These are phyloP conservation scores for Reticulitermes lucifugus DNA, from an alignment of 2,888 invertebrate genomes.

Conservation along the genomic window DNA sequence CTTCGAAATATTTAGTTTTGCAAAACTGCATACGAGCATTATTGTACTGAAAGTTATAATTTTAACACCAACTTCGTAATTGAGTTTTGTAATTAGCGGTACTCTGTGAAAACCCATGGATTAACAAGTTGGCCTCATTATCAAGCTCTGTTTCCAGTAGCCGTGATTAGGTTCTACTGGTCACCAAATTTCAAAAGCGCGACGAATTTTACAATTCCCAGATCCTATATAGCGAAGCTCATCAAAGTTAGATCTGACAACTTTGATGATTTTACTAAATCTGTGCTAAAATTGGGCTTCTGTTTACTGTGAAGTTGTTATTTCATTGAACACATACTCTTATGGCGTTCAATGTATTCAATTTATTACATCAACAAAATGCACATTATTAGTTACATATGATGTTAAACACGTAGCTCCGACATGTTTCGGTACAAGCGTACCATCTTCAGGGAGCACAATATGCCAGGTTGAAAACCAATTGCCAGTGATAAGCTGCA, in stretches of 20 bases:
- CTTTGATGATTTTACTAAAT: background rate
- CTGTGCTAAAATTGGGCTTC: background rate
- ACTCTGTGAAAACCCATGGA: conserved; percentile 2
- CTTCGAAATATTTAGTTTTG: conserved; percentile 13
- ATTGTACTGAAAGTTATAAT: background rate
- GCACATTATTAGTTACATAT: no score
- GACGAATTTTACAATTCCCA: background rate
- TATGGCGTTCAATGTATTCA: background rate
- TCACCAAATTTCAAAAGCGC: background rate
- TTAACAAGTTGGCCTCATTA: conserved; percentile 21
- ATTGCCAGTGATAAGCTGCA: no score
- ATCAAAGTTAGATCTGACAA: background rate
- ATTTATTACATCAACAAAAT: background rate
- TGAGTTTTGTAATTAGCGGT: conserved; percentile 24
- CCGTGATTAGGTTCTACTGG: background rate
- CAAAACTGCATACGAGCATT: background rate
- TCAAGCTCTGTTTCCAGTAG: background rate
- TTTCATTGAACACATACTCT: background rate
- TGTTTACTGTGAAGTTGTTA: no score
- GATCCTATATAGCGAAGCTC: background rate
- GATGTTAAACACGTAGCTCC: no score
- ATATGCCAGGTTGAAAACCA: no score
- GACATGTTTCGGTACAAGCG: no score
- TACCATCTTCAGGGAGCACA: no score
- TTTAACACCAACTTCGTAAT: conserved; percentile 1